Conservation (phyloP, 1,140 invertebrate genomes). For the Trichonephila inaurata region DNA sequence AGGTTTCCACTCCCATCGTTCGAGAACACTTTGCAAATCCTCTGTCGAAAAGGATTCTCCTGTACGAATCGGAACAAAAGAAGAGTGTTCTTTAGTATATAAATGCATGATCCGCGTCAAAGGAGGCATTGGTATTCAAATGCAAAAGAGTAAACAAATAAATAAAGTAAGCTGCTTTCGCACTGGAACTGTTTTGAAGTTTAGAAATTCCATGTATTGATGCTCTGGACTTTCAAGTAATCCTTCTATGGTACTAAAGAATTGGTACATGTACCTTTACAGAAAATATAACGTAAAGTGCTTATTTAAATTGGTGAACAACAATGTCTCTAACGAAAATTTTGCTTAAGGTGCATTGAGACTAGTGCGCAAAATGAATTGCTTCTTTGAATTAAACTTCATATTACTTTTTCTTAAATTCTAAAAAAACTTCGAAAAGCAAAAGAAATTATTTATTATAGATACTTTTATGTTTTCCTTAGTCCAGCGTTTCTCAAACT, state of each 20-base stretch:
- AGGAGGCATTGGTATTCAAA: neutral
- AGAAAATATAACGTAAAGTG: no score
- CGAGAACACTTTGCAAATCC: slow-evolving; percentile 96
- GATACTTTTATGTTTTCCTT: no score
- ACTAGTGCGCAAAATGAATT: no score
- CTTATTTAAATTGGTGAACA: no score
- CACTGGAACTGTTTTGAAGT: neutral
- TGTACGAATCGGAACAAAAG: slow-evolving; percentile 81
- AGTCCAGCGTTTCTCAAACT: no score
- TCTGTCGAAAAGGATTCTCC: slow-evolving; percentile 97
- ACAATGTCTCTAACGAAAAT: no score
- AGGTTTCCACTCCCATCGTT: slow-evolving; percentile 92
- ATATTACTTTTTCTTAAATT: no score
- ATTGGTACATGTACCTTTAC: no score
- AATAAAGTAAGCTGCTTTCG: neutral
- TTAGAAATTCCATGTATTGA: neutral
- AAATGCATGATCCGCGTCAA: neutral
- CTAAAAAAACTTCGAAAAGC: no score
- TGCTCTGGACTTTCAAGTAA: neutral
- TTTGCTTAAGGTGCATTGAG: no score
- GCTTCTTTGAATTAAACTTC: no score
- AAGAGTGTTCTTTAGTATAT: neutral
- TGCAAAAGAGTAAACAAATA: neutral
- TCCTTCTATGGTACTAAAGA: neutral
- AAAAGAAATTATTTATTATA: no score